These are phyloP conservation scores for Deroptyus accipitrinus DNA, from an alignment of 2,113 vertebrate genomes.

Conservation along the genomic window DNA sequence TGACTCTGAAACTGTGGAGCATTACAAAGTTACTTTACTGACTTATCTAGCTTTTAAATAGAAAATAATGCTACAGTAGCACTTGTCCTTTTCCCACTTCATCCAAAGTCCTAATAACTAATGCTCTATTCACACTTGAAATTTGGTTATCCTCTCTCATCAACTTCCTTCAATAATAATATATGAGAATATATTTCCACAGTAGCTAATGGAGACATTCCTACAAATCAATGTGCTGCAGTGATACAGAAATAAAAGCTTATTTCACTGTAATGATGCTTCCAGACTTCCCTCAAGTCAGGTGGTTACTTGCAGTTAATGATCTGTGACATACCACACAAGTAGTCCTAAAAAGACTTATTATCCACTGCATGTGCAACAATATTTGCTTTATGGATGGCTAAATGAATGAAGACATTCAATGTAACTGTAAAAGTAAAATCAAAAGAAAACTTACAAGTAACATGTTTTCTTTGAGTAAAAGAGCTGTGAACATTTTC, in stretches of 20 bases:
- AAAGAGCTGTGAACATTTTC: conserved; percentile 85
- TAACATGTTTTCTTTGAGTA: conserved; percentile 84
- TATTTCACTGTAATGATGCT: conserved; percentile 92
- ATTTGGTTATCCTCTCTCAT: conserved; percentile 65
- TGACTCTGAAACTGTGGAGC: background rate
- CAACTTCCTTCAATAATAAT: conserved; percentile 71
- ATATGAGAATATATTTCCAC: conserved; percentile 71
- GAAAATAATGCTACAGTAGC: conserved; percentile 30
- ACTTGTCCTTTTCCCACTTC: conserved; percentile 28
- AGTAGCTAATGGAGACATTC: conserved; percentile 84
- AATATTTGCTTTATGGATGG: conserved; percentile 99
- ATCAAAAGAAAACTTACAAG: conserved; percentile 89
- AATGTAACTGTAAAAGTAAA: conserved; percentile 90
- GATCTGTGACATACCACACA: conserved; percentile 99
- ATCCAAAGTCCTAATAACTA: conserved; percentile 35
- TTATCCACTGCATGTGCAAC: conserved; percentile 98
- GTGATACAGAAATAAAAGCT: conserved; percentile 88
- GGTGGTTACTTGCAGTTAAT: conserved; percentile 95
- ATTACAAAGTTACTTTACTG: background rate
- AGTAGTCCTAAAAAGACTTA: conserved; percentile 95
- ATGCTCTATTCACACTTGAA: conserved; percentile 33
- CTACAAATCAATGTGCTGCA: conserved; percentile 88
- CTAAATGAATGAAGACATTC: conserved; percentile 98
- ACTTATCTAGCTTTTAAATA: background rate
- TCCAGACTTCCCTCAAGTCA: conserved; percentile 92